Conservation (phyloP, 2,888 invertebrate species). For the Microctonus hyperodae region DNA sequence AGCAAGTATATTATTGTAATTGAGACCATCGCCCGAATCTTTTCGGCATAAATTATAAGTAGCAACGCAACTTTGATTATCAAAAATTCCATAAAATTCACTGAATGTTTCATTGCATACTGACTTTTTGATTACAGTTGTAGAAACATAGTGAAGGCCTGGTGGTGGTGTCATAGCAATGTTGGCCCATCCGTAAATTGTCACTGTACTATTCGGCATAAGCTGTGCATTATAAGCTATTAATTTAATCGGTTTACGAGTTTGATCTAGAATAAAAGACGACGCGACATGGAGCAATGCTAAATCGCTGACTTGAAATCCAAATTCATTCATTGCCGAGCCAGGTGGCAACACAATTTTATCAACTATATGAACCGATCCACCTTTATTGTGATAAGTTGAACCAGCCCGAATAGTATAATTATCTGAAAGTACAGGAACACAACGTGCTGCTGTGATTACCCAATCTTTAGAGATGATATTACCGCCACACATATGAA, state of each 20-base stretch:
- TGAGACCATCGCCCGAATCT: constrained; percentile 48
- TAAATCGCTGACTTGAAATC: constrained; percentile 68
- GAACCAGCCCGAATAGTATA: constrained; percentile 43
- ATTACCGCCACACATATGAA: constrained; percentile 67
- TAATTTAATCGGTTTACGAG: constrained; percentile 62
- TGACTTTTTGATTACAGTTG: constrained; percentile 62
- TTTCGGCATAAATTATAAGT: constrained; percentile 59
- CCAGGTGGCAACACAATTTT: constrained; percentile 3
- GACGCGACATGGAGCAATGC: constrained; percentile 65
- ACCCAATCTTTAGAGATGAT: constrained; percentile 64
- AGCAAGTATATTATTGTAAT: constrained; percentile 42
- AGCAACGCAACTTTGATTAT: constrained; percentile 68
- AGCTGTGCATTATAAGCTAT: too few species aligned
- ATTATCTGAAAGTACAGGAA: constrained; percentile 47
- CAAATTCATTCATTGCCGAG: constrained; percentile 62
- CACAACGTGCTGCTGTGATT: constrained; percentile 55
- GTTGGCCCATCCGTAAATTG: too few species aligned
- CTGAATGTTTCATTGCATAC: constrained; percentile 58
- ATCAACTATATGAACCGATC: constrained; percentile 30
- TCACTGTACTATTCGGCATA: too few species aligned
- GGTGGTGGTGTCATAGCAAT: too few species aligned
- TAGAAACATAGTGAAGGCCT: constrained; percentile 61
- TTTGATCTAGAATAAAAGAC: constrained; percentile 64
- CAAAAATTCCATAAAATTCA: constrained; percentile 38
- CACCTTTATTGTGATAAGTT: constrained; percentile 59